Base-by-base conservation (phyloP, 2,113 vertebrate species). In the Epinephelus moara region DNA sequence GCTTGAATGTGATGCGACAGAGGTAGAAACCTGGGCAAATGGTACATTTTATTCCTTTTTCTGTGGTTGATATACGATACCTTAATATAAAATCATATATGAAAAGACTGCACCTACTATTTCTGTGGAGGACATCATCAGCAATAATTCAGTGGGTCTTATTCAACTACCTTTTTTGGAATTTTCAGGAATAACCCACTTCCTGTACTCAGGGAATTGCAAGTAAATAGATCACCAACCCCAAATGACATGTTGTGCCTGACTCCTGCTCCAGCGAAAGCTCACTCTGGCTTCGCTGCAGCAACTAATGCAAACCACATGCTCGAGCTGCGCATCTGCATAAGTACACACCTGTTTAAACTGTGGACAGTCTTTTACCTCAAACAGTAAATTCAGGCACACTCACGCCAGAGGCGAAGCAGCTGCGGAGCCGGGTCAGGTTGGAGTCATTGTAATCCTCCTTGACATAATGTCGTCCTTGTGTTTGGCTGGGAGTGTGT, bases 321-420 rank as follows among this genome's bases (percentile, higher is more conserved):
- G 90, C 78, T 85, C 45, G 61, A 72, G 70, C 63, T 62, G 74
- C 53, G 23, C 81, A 90, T 92, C 85, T 89, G 85, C 89, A 88
- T 84, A 83, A 90, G 76, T 37, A 83, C 83, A 89, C 93, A 94
- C 91, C 93, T 94, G 93, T 93, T 92, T 85, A 86, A 90, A 85
- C 87, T 85, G 86, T 33, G 83, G 76, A 85, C 84, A 56, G 61
- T 84, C 74, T 79, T 74, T 86, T 64, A 75, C 71, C 88, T 89
- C 88, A 52, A 74, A 86, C 85, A 70, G 75, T 91, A 88, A 91
- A 88, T 79, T 87, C 83, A 88, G 86, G 73, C 75, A 53, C 90
- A 80, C 67, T 84, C 74, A 40, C 49, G 74, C 85, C 87, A 89
- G 87, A 78, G 86, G 88, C 80, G 57, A 78, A 85, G 75, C n/a